These are phyloP conservation scores for Mactra quadrangularis DNA, from an alignment of 1,140 invertebrate genomes.

Conservation along the genomic window DNA sequence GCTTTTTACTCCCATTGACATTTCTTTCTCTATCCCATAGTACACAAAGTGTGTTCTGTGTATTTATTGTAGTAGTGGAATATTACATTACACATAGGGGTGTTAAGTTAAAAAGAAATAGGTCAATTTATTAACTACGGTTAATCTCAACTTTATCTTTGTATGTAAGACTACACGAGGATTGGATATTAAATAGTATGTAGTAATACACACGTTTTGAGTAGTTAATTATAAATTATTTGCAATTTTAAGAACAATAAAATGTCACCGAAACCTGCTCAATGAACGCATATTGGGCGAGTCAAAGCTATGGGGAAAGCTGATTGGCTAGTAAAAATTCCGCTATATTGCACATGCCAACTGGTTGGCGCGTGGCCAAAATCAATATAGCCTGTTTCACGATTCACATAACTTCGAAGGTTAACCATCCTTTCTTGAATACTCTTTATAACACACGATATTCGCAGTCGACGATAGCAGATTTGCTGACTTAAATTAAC, in stretches of 20 bases:
- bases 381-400: constrained; percentile 52
- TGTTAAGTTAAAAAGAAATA: constrained; percentile 15
- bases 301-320: constrained; percentile 2
- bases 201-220: no score
- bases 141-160: no score
- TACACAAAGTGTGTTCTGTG: constrained; percentile 52
- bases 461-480: no score
- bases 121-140: constrained; percentile 34
- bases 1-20: constrained; percentile 47
- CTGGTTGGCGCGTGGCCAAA: constrained; percentile 45
- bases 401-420: constrained; percentile 23
- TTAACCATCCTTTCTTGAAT: no score
- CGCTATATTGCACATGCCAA: constrained; percentile 45
- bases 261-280: neutral
- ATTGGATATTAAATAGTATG: no score
- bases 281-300: constrained; percentile 6
- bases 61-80: constrained; percentile 59
- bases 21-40: constrained; percentile 44
- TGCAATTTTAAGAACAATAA: neutral
- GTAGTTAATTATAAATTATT: no score
- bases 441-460: no score
- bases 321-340: constrained; percentile 51
- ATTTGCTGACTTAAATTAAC: no score
- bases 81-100: constrained; percentile 35
- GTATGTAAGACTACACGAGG: no score